phyloP scores from a whole-genome alignment of 1,140 invertebrate species.

The Bicyclus anynana region DNA sequence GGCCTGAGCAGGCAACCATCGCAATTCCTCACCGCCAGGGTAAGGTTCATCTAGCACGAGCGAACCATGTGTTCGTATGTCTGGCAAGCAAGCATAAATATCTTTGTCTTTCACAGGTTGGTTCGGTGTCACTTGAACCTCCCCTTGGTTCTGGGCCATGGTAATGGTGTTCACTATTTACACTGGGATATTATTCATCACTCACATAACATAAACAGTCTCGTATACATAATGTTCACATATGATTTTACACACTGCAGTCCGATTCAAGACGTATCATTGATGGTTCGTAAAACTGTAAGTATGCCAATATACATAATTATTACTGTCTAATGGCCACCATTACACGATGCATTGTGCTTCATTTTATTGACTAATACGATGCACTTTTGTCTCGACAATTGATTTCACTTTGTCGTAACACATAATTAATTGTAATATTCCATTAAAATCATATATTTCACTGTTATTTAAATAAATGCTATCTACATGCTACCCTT shows the following conservation, averaged over 20 bases:
- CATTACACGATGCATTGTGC: conserved; percentile 74
- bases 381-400: conserved; percentile 38
- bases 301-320: conserved; percentile 77
- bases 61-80: conserved; percentile 81
- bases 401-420: conserved; percentile 39
- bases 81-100: conserved; percentile 84
- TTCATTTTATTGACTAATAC: conserved; percentile 57
- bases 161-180: conserved; percentile 54
- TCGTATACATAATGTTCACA: conserved; percentile 54
- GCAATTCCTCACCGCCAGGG: conserved; percentile 90
- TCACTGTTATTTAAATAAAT: conserved; percentile 63
- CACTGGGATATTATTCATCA: conserved; percentile 46
- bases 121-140: conserved; percentile 72
- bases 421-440: conserved; percentile 38
- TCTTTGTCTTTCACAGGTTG: conserved; percentile 74
- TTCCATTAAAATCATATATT: conserved; percentile 50
- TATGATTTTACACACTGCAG: conserved; percentile 36
- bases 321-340: conserved; percentile 76
- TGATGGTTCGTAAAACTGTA: conserved; percentile 59
- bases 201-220: conserved; percentile 54
- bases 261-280: conserved; percentile 49
- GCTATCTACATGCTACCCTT: conserved; percentile 74
- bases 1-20: conserved; percentile 94
- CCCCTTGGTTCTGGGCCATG: conserved; percentile 75
- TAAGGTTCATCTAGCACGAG: conserved; percentile 85